These are phyloP conservation scores for Tetragonisca angustula DNA, from an alignment of 2,888 invertebrate genomes.

Conservation along the genomic window DNA sequence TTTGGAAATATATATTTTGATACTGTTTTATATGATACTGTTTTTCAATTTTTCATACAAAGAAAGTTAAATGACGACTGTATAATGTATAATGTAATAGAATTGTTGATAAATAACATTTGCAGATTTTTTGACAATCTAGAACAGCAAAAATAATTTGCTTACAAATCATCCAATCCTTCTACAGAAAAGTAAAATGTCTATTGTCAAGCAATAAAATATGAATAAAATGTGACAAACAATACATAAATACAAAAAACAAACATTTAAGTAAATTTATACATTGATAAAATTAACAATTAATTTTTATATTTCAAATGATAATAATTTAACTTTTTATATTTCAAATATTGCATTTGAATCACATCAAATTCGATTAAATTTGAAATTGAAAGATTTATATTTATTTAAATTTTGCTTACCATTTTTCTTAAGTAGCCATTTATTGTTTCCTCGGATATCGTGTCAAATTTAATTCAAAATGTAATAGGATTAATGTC, in stretches of 20 bases:
- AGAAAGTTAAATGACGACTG: background rate
- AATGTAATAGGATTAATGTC: constrained; percentile 28
- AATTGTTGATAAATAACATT: background rate
- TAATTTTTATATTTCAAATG: no score
- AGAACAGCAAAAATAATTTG: background rate
- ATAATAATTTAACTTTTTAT: background rate
- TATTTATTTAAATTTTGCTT: background rate
- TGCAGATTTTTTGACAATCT: background rate
- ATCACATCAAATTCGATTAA: background rate
- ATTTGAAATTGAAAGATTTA: background rate
- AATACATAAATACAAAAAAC: background rate
- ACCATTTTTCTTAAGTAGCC: background rate
- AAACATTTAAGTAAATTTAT: background rate
- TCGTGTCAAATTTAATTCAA: background rate
- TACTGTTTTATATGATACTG: background rate
- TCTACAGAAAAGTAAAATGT: no score
- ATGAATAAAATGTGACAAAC: background rate
- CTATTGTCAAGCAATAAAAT: background rate
- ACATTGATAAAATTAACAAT: no score
- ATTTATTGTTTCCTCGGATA: background rate
- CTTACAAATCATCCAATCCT: background rate
- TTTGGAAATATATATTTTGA: background rate
- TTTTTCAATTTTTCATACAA: background rate
- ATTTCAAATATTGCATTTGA: background rate
- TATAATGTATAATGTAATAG: background rate